Evolutionary conservation across 2,113 vertebrate genomes (phyloP), one percentile per base, ranked within the genome.

Genomic region (Pandion haliaetus): DNA sequence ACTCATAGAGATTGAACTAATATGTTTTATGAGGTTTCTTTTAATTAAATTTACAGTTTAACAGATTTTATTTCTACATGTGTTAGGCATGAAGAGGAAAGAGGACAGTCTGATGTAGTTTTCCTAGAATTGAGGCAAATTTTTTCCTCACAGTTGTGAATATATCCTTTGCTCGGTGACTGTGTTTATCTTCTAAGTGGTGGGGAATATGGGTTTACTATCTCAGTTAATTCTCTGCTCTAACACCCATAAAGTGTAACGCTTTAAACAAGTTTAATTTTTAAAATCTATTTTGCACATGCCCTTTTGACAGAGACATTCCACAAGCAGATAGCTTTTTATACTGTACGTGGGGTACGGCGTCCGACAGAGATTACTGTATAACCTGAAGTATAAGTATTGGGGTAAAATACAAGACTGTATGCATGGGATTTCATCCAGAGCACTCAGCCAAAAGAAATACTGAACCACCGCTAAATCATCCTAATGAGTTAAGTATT

Each of bases 401-500:
- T 52, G 67, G 82, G 38, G 36, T 79, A 89, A 95, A 95, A 92
- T 82, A 42, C 62, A 85, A 65, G 91, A 50, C 76, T 95, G 88
- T 88, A 49, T 92, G 91, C 49, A 34, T 61, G 59, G 91, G 93
- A 94, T 86, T 84, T 93, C 66, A 85, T 94, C 96, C 94, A 95
- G 88, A 54, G 58, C 55, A 25, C 40, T 84, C 55, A 61, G 96
- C 96, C 97, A 95, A 96, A 82, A 92, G 95, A 95, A 91, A 92
- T 69, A 86, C 26, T 14, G 78, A 87, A 83, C 83, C 4, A 2
- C 55, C 0, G 4, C 78, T 94, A 86, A 96, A 87, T 94, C 82
- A 91, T 92, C 78, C 49, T 67, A 85, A 91, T 74, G 95, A 94
- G 69, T 94, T 96, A 88, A 96, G 95, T 87, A 82, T 70, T 83